Base-by-base conservation (phyloP, 2,113 vertebrate genomes). In the Tenrec ecaudatus region DNA sequence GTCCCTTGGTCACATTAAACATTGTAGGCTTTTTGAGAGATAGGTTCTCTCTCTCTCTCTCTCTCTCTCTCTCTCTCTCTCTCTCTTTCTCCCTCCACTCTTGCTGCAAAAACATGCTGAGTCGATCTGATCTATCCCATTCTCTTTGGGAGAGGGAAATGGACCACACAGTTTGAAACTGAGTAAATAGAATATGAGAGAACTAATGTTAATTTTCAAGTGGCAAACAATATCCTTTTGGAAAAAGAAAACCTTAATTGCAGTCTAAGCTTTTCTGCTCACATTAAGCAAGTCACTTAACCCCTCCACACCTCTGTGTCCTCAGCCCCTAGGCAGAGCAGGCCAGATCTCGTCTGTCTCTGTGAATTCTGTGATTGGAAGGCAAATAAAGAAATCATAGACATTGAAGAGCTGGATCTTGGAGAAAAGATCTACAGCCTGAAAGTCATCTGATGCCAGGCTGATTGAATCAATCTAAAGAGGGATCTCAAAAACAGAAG, bases 61-160 rank as follows among this genome's bases (percentile, higher is more conserved):
- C 40, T n/a, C 5, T 57, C 76, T 69, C 22, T 47, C 25, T 25
- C n/a, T 27, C 11, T 71, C 31, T 87, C 33, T 29, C 60, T 17
- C 47, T 53, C 47, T 40, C 40, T n/a, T 4, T 57, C 76, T 69
- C 22, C 36, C 25, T 27, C 38, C 23, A 17, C 85, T 38, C 33
- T 83, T 47, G 87, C 79, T 84, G 90, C 47, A 94, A 94, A 62
- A 73, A 92, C 64, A 85, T 91, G 71, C 85, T 93, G 25, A 89
- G 38, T 92, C 88, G 66, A 91, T 73, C 91, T 47, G 66, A 91
- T 73, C 91, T 47, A 92, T 27, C 62, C 38, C 73, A 29, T 75
- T 92, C 58, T 91, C 66, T 81, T 33, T 73, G 60, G 58, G 60
- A 31, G 15, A 57, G 69, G 33, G 71, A 92, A 91, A 89, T 60